Percentiles rank a stretch among this genome's conserved stretches.
Conservation (phyloP, 2,888 invertebrate species). For the Pammene fasciana region DNA sequence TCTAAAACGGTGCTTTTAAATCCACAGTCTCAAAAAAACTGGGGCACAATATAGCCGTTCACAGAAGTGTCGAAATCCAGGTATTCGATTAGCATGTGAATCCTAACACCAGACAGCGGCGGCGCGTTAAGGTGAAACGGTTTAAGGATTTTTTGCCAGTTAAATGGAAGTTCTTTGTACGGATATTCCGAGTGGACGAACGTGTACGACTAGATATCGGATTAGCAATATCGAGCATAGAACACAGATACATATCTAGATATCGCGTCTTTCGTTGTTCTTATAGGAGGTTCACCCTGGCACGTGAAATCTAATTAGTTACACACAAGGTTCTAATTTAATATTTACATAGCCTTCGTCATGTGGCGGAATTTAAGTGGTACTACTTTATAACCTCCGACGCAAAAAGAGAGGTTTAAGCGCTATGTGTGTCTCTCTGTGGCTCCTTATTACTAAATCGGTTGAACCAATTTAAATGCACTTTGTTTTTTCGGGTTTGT, state of each 20-base stretch:
- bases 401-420: no score
- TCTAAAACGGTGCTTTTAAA: neutral
- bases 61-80: constrained; percentile 31
- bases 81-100: constrained; percentile 33
- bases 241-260: constrained; percentile 47
- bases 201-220: constrained; percentile 73
- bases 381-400: no score
- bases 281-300: no score
- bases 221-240: constrained; percentile 75
- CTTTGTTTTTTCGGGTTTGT: no score
- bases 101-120: constrained; percentile 40
- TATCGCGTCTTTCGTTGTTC: neutral
- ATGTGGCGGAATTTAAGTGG: no score
- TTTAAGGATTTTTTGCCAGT: constrained; percentile 72
- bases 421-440: no score
- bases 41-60: constrained; percentile 5
- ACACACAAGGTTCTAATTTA: no score
- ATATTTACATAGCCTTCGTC: no score
- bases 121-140: constrained; percentile 58
- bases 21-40: neutral
- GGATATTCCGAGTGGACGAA: constrained; percentile 71
- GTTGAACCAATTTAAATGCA: no score
- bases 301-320: no score
- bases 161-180: constrained; percentile 82
- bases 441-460: no score